phyloP scores from a whole-genome alignment of 2,113 vertebrate species.

The Penelope pileata region DNA sequence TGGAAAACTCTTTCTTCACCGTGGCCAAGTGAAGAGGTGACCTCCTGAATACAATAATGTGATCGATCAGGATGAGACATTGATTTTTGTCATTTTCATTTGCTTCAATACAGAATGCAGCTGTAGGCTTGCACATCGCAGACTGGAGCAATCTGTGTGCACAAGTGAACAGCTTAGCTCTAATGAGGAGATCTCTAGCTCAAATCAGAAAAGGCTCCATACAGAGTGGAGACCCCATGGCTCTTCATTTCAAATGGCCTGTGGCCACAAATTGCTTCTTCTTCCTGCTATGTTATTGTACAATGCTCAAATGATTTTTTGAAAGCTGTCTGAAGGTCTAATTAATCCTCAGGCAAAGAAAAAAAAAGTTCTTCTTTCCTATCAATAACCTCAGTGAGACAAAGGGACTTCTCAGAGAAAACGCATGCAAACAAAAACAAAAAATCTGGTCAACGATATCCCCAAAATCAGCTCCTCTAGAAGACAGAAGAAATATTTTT shows the following conservation, averaged over 20 bases:
- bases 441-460: neutral
- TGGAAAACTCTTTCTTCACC: neutral
- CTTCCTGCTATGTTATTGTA: neutral
- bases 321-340: conserved; percentile 56
- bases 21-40: neutral
- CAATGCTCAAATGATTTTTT: conserved; percentile 39
- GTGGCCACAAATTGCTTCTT: conserved; percentile 9
- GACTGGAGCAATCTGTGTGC: neutral
- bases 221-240: neutral
- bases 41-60: neutral
- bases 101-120: neutral
- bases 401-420: conserved; percentile 28
- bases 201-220: neutral
- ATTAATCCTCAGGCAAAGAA: conserved; percentile 44
- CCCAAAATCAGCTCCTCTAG: neutral
- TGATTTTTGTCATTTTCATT: conserved; percentile 32
- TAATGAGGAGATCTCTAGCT: neutral
- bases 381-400: neutral
- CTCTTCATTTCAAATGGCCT: conserved; percentile 40
- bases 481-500: neutral
- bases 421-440: neutral
- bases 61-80: neutral
- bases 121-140: neutral
- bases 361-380: neutral
- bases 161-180: neutral